Base-by-base conservation (phyloP, 1,140 invertebrate genomes). In the Drosophila tropicalis region DNA sequence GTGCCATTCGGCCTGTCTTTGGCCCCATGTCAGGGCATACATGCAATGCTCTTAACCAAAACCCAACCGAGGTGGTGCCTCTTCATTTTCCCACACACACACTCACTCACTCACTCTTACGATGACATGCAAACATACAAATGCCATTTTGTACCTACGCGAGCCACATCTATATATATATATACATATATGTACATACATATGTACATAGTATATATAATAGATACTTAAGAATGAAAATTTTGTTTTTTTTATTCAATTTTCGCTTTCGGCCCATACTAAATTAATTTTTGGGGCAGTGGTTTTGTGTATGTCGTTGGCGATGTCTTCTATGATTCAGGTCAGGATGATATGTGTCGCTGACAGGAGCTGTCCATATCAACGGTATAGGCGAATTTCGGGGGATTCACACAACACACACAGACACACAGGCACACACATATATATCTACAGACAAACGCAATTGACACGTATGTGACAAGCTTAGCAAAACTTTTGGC, bases 41-140 rank as follows among this genome's bases (percentile, higher is more conserved):
- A 55, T 65, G 63, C 51, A 67, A 67, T 66, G 71, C 70, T 51
- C 63, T 51, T 51, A 51, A 12, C 19, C 56, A 44, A 41, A n/a
- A 36, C 41, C 63, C 17, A 13, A 12, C 19, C 68, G 51, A 17
- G 5, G 22, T 25, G 22, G 22, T 25, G 22, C 32, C n/a, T 39
- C 36, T 39, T 12, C 36, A 12, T 39, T 39, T 12, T 39, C 47
- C 66, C 64, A 60, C 29, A 6, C 29, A n/a, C 22, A 25, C 6
- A 34, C 71, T 62, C 68, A 64, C 22, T 34, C 40, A 22, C 55
- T 55, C 19, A 32, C 41, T 74, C 55, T 74, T 57, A 25, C 41
- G 47, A 64, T 75, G 72, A 75, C 72, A 75, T 74, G 72, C 71
- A 75, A 75, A 75, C 72, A 75, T 72, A 75, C 67, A 74, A 75